These are phyloP conservation scores for Stigmatopora argus DNA, from an alignment of 2,113 vertebrate species.

Conservation along the genomic window DNA sequence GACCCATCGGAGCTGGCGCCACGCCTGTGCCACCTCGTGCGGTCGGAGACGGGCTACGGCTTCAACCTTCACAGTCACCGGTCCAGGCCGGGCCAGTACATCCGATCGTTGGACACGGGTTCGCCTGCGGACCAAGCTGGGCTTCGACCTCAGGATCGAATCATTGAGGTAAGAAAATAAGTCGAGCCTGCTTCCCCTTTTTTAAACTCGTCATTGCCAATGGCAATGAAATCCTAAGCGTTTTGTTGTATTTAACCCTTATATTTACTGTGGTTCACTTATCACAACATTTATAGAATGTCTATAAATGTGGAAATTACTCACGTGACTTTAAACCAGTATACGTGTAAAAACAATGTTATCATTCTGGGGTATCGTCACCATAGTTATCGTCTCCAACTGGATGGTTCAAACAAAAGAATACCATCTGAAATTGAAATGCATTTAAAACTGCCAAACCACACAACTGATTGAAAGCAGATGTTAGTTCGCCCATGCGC, in stretches of 20 bases:
- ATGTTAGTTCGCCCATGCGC: background rate
- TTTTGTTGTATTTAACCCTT: too few relatives aligned
- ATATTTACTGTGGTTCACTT: too few relatives aligned
- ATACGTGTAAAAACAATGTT: background rate
- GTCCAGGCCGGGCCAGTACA: constrained; percentile 87
- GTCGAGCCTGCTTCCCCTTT: background rate
- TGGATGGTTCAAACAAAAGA: background rate
- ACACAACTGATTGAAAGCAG: background rate
- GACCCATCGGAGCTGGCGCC: constrained; percentile 75
- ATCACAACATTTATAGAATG: too few relatives aligned
- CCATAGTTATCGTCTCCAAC: background rate
- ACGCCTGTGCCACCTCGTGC: constrained; percentile 85
- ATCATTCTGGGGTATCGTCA: background rate
- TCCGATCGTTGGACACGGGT: constrained; percentile 86
- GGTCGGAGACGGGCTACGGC: constrained; percentile 84
- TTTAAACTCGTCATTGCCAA: background rate
- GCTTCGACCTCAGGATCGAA: constrained; percentile 85
- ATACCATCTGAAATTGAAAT: background rate
- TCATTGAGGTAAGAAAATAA: constrained; percentile 76
- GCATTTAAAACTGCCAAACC: background rate
- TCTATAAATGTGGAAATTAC: background rate
- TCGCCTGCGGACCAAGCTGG: constrained; percentile 82
- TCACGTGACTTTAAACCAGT: background rate
- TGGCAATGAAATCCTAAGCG: too few relatives aligned
- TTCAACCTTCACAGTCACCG: constrained; percentile 98